phyloP scores from a whole-genome alignment of 2,113 vertebrate species.

The Catharus minimus region DNA sequence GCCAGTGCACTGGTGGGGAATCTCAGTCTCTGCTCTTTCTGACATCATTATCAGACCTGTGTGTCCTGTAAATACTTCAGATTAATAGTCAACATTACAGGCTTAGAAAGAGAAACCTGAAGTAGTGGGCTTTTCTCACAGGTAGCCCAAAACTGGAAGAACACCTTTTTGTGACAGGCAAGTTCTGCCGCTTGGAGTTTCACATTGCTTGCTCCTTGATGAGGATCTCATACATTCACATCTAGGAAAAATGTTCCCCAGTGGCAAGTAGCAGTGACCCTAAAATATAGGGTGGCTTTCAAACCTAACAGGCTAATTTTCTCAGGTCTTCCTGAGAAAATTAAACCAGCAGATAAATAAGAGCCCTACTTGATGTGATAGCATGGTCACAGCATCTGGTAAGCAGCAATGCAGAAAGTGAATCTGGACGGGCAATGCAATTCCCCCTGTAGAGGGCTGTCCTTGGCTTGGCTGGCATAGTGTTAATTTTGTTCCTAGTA shows the following conservation, averaged over 20 bases:
- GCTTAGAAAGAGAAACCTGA: neutral
- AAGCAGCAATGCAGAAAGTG: neutral
- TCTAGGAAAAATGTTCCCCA: neutral
- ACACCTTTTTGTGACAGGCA: neutral
- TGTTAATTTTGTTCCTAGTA: neutral
- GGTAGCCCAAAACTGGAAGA: neutral
- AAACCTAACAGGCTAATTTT: neutral
- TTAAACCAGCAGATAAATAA: neutral
- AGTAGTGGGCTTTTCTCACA: neutral
- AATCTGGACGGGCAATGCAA: accelerated
- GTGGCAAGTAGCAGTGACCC: neutral
- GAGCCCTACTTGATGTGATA: neutral
- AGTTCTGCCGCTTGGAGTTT: neutral
- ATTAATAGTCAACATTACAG: neutral
- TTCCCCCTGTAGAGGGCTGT: neutral
- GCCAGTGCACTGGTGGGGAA: no score
- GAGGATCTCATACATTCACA: neutral
- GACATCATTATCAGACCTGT: neutral
- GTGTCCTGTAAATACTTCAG: neutral
- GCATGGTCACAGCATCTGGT: neutral
- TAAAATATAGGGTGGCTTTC: neutral
- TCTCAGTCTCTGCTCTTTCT: neutral
- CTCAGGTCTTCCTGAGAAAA: neutral
- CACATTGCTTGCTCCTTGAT: neutral
- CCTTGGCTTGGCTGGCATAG: neutral